phyloP scores from a whole-genome alignment of 2,113 vertebrate species.

The Chaenocephalus aceratus region DNA sequence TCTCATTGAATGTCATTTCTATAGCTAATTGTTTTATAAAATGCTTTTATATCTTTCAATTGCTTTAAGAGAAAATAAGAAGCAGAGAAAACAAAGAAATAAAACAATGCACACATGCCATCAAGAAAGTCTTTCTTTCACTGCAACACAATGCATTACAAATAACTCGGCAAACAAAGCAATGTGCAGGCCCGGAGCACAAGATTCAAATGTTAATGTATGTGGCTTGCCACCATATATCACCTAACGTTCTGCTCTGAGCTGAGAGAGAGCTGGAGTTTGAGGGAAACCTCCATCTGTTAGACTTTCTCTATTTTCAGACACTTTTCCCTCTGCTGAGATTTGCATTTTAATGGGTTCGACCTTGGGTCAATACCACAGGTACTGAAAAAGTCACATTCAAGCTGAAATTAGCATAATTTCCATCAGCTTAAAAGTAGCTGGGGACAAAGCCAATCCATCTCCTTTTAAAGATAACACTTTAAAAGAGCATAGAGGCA shows the following conservation, averaged over 20 bases:
- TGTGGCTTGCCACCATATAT: conserved; percentile 10
- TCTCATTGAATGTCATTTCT: too few relatives aligned
- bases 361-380: conserved; percentile 85
- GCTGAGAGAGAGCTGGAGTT: conserved; percentile 51
- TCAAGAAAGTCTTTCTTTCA: conserved; percentile 36
- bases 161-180: conserved; percentile 41
- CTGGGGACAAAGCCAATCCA: conserved; percentile 79
- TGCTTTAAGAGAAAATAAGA: background rate
- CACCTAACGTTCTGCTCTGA: conserved; percentile 36
- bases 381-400: conserved; percentile 82
- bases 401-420: conserved; percentile 85
- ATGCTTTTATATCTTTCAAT: background rate
- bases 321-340: conserved; percentile 77
- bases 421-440: conserved; percentile 83
- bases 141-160: conserved; percentile 49
- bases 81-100: background rate
- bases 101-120: conserved; percentile 30
- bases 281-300: conserved; percentile 65
- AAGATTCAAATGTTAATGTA: conserved; percentile 37
- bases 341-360: conserved; percentile 89
- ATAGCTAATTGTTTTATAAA: background rate
- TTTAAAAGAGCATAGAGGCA: conserved; percentile 54
- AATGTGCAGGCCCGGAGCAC: conserved; percentile 40
- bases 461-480: conserved; percentile 77
- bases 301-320: conserved; percentile 72